These are phyloP conservation scores for Lepisosteus osseus DNA, from an alignment of 2,113 vertebrate species.

Conservation along the genomic window DNA sequence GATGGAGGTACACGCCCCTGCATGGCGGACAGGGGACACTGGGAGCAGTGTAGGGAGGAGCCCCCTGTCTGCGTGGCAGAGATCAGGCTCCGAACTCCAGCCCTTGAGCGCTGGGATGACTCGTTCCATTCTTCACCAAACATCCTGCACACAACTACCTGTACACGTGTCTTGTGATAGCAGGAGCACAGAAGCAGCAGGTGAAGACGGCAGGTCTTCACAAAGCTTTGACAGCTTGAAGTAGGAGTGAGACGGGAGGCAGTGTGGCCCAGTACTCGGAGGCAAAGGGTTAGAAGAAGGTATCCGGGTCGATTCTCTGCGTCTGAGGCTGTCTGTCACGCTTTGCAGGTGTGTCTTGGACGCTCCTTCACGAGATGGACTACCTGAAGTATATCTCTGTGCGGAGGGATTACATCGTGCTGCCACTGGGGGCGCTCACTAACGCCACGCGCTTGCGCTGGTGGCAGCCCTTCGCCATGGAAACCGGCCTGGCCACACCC, in stretches of 20 bases:
- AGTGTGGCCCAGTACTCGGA: no score
- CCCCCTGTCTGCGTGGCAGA: no score
- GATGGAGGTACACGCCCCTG: constrained; percentile 74
- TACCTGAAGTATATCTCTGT: constrained; percentile 93
- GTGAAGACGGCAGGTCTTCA: no score
- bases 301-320: not conserved
- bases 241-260: no score
- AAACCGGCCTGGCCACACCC: constrained; percentile 75
- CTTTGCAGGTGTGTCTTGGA: constrained; percentile 87
- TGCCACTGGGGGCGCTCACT: constrained; percentile 83
- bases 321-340: not conserved
- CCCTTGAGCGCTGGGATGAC: no score
- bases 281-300: no score
- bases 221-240: no score
- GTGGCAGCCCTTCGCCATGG: constrained; percentile 93
- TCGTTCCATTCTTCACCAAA: no score
- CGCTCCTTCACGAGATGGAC: constrained; percentile 95
- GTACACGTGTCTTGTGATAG: no score
- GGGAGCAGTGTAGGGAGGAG: not conserved
- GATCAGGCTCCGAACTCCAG: no score
- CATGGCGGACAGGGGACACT: not conserved
- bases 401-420: constrained; percentile 89
- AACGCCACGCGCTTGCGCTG: constrained; percentile 92
- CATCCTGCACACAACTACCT: no score
- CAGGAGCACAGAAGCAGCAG: no score